These are phyloP conservation scores for Phycodurus eques DNA, from an alignment of 2,113 vertebrate species.

Conservation along the genomic window DNA sequence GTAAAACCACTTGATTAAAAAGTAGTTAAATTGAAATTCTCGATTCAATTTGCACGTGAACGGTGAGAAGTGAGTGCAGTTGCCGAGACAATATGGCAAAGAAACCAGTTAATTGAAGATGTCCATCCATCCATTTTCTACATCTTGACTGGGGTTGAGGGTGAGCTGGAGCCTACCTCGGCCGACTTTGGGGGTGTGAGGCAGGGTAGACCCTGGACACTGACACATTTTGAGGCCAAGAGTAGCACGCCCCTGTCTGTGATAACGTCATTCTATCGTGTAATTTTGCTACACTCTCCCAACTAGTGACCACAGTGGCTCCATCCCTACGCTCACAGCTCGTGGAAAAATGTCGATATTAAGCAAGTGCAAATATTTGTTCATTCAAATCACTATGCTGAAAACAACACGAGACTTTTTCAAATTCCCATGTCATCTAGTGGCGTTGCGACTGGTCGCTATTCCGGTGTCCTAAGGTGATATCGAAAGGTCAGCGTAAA, in stretches of 20 bases:
- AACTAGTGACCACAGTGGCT: not conserved
- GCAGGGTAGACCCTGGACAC: not conserved
- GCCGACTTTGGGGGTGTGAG: too few relatives aligned
- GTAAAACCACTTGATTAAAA: too few relatives aligned
- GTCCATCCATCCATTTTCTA: too few relatives aligned
- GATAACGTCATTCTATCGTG: not conserved
- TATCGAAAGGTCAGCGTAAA: constrained; percentile 62
- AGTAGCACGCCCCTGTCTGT: not conserved
- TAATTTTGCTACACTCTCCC: not conserved
- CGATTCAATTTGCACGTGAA: too few relatives aligned
- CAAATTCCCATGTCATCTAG: constrained; percentile 67
- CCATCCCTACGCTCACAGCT: not conserved
- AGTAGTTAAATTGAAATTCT: too few relatives aligned
- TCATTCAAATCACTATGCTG: constrained; percentile 39
- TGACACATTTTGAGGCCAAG: not conserved
- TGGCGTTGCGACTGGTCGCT: constrained; percentile 46
- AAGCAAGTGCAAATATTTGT: constrained; percentile 16
- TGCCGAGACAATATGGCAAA: too few relatives aligned
- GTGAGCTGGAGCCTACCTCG: too few relatives aligned
- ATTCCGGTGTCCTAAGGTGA: constrained; percentile 58
- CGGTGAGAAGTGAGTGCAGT: too few relatives aligned
- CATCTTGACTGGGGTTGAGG: too few relatives aligned
- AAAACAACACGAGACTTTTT: constrained; percentile 67
- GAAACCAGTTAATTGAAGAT: too few relatives aligned
- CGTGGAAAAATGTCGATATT: constrained; percentile 10